Evolutionary conservation across 2,888 invertebrate species (phyloP), one percentile per base, ranked within the genome.

Genomic region (Podabrus alpinus): DNA sequence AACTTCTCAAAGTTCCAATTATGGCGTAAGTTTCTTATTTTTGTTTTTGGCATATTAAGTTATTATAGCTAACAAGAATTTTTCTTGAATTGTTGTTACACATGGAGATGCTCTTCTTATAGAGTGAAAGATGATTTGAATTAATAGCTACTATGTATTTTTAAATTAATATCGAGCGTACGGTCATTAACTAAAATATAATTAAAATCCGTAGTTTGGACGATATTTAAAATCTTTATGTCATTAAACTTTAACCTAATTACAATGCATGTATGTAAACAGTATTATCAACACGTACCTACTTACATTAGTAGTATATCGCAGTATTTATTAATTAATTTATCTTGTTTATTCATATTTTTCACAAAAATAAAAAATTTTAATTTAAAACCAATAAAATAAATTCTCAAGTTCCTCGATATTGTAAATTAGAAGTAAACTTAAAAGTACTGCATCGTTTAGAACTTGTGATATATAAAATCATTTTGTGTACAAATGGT

Each of bases 201-300:
- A 29, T 29, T 29, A 29, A 29, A 29, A 29, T 3, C 29, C 13
- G 29, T 29, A 64, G 62, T 21, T 19, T 17, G 62, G 21, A 19
- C 17, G 21, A 64, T 64, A 5, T 64, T 64, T 64, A 19, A 64
- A 19, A 17, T 64, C 62, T 15, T 19, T 19, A 64, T 64, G 62
- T 64, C 62, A 64, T 19, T 64, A 64, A 64, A 64, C 62, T 64
- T 19, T 64, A 64, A 64, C 62, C 62, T 64, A 64, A 64, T 64
- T 64, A 64, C 19, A 15, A 19, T 15, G 1, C 11, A 64, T n/a
- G 45, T n/a, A 64, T 19, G 19, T 64, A 64, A 64, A 64, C 16
- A 19, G 13, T 3, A n/a, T 15, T n/a, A 9, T 19, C 15, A 64
- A 64, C n/a, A 45, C n/a, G 13, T 64, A 64, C 62, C 21, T 64